Evolutionary conservation across 2,797 vertebrate genomes (phyloP), one percentile per base, ranked within the genome.

Genomic region (Otus scops): DNA sequence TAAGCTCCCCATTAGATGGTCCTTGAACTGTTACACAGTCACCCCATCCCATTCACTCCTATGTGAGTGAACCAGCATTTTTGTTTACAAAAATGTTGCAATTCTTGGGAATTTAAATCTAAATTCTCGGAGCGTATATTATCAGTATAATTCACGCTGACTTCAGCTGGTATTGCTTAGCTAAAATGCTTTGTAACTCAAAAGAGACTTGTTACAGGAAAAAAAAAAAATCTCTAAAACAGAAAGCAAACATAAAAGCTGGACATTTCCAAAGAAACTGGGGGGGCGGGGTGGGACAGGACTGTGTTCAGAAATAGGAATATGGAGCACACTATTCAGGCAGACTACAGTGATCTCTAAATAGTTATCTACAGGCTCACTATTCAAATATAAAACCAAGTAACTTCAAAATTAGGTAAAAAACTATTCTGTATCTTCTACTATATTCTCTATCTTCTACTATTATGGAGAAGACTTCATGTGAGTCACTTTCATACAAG

Each of bases 11-110:
- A 96, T 79, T 80, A 88, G 61, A 75, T 34, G 8, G 91, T 75
- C 69, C 79, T 63, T 93, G 90, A 92, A 77, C 91, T 56, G 50
- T 48, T 93, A 86, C 22, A 27, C 43, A 80, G 68, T 80, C 87
- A 93, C 47, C 89, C 43, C 60, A 93, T 39, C 68, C 92, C 73
- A 51, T 13, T 71, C 59, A 54, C 43, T n/a, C 63, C 8, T 13
- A 16, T 3, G 39, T n/a, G 21, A 85, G 34, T 14, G 32, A 90
- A 89, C 1, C 4, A 73, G 80, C 11, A 48, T 38, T 82, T 94
- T 60, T 93, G 54, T 64, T 88, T 69, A 78, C 43, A 78, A 53
- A 82, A 88, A 70, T 4, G 16, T 7, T 45, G 43, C 59, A 81
- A 21, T 90, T 70, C 67, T 56, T 79, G n/a, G n/a, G 56, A 92